Percentiles rank a stretch among this genome's conserved stretches.
Evolutionary conservation across 2,797 vertebrate species (phyloP).

Genomic region (Chrosomus eos): DNA sequence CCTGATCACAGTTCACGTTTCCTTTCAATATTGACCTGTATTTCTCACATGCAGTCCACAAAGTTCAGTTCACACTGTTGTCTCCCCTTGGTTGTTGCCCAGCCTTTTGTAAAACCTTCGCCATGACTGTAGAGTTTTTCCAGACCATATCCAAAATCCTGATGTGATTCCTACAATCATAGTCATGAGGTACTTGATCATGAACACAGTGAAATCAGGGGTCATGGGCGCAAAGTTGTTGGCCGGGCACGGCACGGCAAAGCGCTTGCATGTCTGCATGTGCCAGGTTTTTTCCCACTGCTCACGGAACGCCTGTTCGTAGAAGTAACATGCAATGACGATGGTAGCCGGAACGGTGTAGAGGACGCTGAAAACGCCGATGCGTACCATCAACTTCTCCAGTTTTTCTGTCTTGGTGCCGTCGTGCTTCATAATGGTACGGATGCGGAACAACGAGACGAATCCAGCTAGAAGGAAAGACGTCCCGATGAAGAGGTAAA

Average conservation of each 20-base stretch:
- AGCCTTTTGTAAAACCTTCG: conserved; percentile 87
- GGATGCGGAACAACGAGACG: conserved; percentile 89
- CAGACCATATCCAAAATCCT: conserved; percentile 94
- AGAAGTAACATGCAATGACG: conserved; percentile 90
- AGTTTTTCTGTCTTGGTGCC: conserved; percentile 92
- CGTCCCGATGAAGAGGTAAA: conserved; percentile 90
- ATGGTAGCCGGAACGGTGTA: conserved; percentile 89
- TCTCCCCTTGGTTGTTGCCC: conserved; percentile 84
- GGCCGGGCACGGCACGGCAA: conserved; percentile 84
- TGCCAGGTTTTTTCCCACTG: conserved; percentile 92
- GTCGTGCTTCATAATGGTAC: conserved; percentile 91
- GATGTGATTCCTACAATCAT: conserved; percentile 94
- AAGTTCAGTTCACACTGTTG: conserved; percentile 78
- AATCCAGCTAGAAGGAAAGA: conserved; percentile 91
- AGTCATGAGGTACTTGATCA: conserved; percentile 96
- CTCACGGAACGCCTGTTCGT: conserved; percentile 88
- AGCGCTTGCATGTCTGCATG: conserved; percentile 86
- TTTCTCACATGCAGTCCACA: background rate
- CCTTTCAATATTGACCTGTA: conserved; percentile 31
- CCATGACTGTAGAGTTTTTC: conserved; percentile 93
- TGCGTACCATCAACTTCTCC: conserved; percentile 92
- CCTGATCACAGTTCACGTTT: conserved; percentile 13
- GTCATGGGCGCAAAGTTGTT: conserved; percentile 82
- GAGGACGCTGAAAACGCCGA: conserved; percentile 88
- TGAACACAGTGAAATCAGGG: conserved; percentile 90